These are phyloP conservation scores for Cryptoprocta ferox DNA, from an alignment of 2,797 vertebrate species.

Conservation along the genomic window DNA sequence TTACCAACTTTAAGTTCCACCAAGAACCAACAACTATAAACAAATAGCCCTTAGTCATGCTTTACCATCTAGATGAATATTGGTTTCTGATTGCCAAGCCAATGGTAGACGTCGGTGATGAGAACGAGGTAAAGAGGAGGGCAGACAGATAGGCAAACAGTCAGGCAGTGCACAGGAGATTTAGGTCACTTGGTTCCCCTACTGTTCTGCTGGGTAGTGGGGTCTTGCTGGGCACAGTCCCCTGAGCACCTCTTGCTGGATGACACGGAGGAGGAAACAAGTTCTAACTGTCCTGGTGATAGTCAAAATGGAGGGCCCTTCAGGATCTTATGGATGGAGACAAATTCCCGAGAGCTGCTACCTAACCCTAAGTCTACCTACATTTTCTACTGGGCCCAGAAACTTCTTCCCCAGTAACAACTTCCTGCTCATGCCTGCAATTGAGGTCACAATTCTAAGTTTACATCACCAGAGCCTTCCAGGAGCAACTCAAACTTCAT, in stretches of 20 bases:
- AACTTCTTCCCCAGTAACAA: slow-evolving; percentile 46
- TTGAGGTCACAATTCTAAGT: slow-evolving; percentile 79
- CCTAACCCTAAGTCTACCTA: slow-evolving; percentile 75
- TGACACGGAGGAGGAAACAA: slow-evolving; percentile 53
- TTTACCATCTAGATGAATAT: slow-evolving; percentile 76
- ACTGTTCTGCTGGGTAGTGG: neutral
- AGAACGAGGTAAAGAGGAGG: slow-evolving; percentile 50
- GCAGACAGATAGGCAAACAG: neutral
- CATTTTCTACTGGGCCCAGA: slow-evolving; percentile 73
- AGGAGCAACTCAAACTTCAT: slow-evolving; percentile 41
- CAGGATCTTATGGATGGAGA: slow-evolving; percentile 56
- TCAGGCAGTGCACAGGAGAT: neutral
- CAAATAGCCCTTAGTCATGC: slow-evolving; percentile 13
- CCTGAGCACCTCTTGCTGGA: slow-evolving; percentile 42
- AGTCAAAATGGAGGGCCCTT: slow-evolving; percentile 42
- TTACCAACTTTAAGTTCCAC: slow-evolving; percentile 74
- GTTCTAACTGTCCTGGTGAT: slow-evolving; percentile 40
- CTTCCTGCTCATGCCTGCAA: slow-evolving; percentile 47
- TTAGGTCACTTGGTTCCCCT: slow-evolving; percentile 5
- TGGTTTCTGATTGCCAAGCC: slow-evolving; percentile 61
- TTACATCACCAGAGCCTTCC: slow-evolving; percentile 71
- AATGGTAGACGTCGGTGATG: slow-evolving; percentile 16
- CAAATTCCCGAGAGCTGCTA: slow-evolving; percentile 47
- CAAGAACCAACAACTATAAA: slow-evolving; percentile 45
- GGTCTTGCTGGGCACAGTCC: slow-evolving; percentile 10